Evolutionary conservation across 1,140 invertebrate genomes (phyloP).

Genomic region (Panulirus ornatus): DNA sequence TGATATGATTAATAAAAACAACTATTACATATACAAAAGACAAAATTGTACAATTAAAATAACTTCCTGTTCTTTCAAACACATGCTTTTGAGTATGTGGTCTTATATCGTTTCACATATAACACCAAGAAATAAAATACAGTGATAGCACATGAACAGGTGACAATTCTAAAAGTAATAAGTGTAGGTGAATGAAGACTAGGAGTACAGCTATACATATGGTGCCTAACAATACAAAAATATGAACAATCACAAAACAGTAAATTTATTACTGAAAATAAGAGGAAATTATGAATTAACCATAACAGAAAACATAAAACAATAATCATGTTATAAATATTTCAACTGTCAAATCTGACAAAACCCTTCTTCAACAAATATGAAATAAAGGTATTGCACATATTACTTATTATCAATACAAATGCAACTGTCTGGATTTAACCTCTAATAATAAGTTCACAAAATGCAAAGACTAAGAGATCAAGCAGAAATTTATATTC

Average conservation of each 20-base stretch:
- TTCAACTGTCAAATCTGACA: not conserved
- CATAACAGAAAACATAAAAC: too few species aligned
- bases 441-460: constrained; percentile 6
- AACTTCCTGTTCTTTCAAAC: not conserved
- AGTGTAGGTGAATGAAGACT: constrained; percentile 42
- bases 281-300: too few species aligned
- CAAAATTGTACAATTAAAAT: not conserved
- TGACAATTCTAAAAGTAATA: constrained; percentile 44
- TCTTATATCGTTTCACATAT: not conserved
- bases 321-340: not conserved
- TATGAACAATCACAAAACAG: not conserved
- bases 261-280: not conserved
- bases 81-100: not conserved
- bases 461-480: not conserved
- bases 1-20: not conserved
- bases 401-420: constrained; percentile 35
- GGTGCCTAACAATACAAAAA: not conserved
- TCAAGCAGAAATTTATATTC: not conserved
- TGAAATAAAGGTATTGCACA: constrained; percentile 30
- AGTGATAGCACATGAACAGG: not conserved
- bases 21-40: not conserved
- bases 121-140: not conserved
- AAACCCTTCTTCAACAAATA: constrained; percentile 35
- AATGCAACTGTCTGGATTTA: constrained; percentile 36
- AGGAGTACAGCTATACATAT: constrained; percentile 26